Evolutionary conservation across 2,888 invertebrate genomes (phyloP).

Genomic region (Plutella xylostella): DNA sequence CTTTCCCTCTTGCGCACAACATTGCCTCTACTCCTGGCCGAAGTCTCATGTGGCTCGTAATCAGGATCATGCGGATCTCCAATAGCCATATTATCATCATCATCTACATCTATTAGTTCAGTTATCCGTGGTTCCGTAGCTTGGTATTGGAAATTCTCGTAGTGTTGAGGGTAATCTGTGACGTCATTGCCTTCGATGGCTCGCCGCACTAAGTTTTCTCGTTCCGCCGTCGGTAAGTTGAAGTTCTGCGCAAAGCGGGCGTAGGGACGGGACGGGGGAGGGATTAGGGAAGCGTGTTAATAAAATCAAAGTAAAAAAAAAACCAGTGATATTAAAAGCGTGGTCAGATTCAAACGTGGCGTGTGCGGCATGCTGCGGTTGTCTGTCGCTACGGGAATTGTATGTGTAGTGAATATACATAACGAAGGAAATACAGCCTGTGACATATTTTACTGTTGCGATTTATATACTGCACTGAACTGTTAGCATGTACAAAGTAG

Average conservation of each 20-base stretch:
- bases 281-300: slow-evolving; percentile 71
- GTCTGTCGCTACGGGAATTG: too few relatives aligned
- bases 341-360: slow-evolving; percentile 17
- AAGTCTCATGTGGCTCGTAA: slow-evolving; percentile 35
- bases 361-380: slow-evolving; percentile 39
- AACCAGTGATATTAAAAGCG: slow-evolving; percentile 47
- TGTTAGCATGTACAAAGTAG: too few relatives aligned
- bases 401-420: too few relatives aligned
- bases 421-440: too few relatives aligned
- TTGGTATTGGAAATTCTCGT: slow-evolving; percentile 47
- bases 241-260: slow-evolving; percentile 55
- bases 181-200: slow-evolving; percentile 40
- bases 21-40: slow-evolving; percentile 52
- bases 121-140: too few relatives aligned
- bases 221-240: slow-evolving; percentile 55
- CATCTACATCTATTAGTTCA: slow-evolving; percentile 49
- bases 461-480: too few relatives aligned
- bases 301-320: slow-evolving; percentile 52
- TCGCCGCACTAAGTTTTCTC: slow-evolving; percentile 29
- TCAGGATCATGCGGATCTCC: slow-evolving; percentile 52
- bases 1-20: slow-evolving; percentile 51
- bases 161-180: slow-evolving; percentile 38
- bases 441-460: too few relatives aligned
- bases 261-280: slow-evolving; percentile 52
- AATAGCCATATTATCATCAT: slow-evolving; percentile 20